phyloP scores from a whole-genome alignment of 2,888 invertebrate species.

The Brenthis hecate region DNA sequence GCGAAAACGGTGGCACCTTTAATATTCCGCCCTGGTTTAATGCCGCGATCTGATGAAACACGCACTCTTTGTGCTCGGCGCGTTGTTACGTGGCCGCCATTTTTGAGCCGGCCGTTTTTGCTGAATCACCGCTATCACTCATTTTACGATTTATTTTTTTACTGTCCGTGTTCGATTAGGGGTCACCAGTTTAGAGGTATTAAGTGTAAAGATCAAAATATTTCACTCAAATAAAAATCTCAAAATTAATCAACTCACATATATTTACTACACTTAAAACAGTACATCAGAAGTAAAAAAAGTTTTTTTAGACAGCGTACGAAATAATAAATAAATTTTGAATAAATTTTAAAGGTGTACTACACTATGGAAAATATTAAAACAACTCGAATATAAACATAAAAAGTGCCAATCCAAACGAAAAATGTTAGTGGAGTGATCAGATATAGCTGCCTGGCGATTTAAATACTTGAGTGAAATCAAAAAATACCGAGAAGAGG shows the following conservation, averaged over 20 bases:
- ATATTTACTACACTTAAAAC: too few species aligned
- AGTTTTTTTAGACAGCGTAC: too few species aligned
- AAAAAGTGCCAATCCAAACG: neutral
- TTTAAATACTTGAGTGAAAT: neutral
- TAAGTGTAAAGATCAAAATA: too few species aligned
- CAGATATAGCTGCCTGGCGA: neutral
- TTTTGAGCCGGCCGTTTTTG: constrained; percentile 1
- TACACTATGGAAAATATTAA: neutral
- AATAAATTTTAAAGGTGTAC: neutral
- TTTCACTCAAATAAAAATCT: too few species aligned
- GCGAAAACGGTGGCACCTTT: constrained; percentile 22
- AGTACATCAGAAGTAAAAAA: too few species aligned
- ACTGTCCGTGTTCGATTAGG: neutral
- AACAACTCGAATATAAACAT: neutral
- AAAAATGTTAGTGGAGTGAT: neutral
- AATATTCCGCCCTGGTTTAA: neutral
- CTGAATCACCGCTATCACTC: constrained; percentile 3
- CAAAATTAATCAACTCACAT: too few species aligned
- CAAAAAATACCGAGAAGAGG: neutral
- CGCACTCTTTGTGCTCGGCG: neutral
- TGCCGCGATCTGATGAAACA: too few species aligned
- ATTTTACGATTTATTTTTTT: neutral
- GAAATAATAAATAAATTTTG: too few species aligned
- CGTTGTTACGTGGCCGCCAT: neutral
- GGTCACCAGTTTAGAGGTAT: constrained; percentile 1